A percentile compares a stretch with the other conserved stretches of the same genome.
Conservation (phyloP, 2,797 vertebrate species). For the Pseudomugil tenellus region DNA sequence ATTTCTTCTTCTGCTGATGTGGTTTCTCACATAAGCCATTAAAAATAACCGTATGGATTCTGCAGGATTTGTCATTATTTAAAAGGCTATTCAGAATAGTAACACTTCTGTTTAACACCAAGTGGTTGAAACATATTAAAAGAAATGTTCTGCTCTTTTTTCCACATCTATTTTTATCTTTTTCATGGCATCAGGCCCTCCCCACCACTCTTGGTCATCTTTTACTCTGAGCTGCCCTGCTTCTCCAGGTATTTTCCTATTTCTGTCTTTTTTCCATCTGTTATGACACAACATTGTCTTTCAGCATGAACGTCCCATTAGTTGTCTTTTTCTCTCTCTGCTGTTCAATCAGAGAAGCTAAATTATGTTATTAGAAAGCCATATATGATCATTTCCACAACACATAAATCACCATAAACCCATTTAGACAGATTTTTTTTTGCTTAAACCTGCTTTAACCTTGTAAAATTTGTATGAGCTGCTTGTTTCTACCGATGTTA, state of each 20-base stretch:
- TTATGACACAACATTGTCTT: not conserved
- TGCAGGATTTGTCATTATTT: constrained; percentile 4
- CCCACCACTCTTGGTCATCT: constrained; percentile 83
- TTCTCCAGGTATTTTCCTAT: constrained; percentile 78
- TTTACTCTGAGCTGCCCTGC: constrained; percentile 78
- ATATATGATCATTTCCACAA: not conserved
- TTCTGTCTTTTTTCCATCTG: constrained; percentile 16
- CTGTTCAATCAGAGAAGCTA: not conserved
- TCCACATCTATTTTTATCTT: constrained; percentile 3
- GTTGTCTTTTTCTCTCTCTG: not conserved
- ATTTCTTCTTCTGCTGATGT: not conserved
- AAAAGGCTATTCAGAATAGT: not conserved
- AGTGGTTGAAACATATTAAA: not conserved
- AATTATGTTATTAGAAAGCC: not conserved
- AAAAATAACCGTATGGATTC: not conserved
- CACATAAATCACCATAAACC: not conserved
- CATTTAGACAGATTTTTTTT: not conserved
- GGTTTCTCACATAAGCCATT: constrained; percentile 1
- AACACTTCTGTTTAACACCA: not conserved
- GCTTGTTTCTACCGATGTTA: not conserved
- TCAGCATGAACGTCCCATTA: not conserved
- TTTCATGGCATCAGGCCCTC: constrained; percentile 70
- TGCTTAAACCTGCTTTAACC: not conserved
- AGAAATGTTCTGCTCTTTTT: not conserved
- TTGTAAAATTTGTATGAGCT: not conserved